Evolutionary conservation across 2,888 invertebrate species (phyloP).

Genomic region (Dasypolia templi): DNA sequence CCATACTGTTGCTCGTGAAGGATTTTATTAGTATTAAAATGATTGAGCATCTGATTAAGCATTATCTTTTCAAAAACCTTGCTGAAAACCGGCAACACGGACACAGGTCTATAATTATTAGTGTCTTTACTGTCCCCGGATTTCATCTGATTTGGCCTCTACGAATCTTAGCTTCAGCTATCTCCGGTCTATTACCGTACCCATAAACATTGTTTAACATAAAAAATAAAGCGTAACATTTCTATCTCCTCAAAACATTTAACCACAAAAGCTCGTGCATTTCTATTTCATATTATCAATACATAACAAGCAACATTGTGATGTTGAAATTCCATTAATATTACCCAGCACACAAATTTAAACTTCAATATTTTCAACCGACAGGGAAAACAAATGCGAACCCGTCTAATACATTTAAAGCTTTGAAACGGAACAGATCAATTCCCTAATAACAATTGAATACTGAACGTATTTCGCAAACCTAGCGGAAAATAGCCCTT

Average conservation of each 20-base stretch:
- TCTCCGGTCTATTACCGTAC: too few relatives aligned
- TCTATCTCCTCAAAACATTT: neutral
- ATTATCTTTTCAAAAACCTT: too few relatives aligned
- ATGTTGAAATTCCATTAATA: constrained; percentile 25
- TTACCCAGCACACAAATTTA: constrained; percentile 18
- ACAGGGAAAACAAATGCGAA: constrained; percentile 46
- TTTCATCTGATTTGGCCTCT: neutral
- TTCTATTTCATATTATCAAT: constrained; percentile 4
- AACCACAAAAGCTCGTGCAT: neutral
- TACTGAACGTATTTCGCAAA: constrained; percentile 66
- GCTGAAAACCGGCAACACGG: too few relatives aligned
- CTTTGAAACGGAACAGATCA: constrained; percentile 72
- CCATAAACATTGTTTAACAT: too few relatives aligned
- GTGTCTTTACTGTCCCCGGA: too few relatives aligned
- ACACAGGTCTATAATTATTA: too few relatives aligned
- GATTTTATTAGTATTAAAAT: too few relatives aligned
- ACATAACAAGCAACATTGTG: constrained; percentile 8
- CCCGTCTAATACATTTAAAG: constrained; percentile 60
- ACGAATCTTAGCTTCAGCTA: neutral
- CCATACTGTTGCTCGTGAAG: too few relatives aligned
- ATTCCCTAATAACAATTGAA: constrained; percentile 74
- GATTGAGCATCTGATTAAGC: too few relatives aligned
- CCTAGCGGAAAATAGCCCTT: constrained; percentile 71
- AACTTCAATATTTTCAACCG: constrained; percentile 40
- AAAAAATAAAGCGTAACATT: neutral